These are phyloP conservation scores for Amphiura filiformis DNA, from an alignment of 35 echinoderm and acorn worm species.

Conservation along the genomic window DNA sequence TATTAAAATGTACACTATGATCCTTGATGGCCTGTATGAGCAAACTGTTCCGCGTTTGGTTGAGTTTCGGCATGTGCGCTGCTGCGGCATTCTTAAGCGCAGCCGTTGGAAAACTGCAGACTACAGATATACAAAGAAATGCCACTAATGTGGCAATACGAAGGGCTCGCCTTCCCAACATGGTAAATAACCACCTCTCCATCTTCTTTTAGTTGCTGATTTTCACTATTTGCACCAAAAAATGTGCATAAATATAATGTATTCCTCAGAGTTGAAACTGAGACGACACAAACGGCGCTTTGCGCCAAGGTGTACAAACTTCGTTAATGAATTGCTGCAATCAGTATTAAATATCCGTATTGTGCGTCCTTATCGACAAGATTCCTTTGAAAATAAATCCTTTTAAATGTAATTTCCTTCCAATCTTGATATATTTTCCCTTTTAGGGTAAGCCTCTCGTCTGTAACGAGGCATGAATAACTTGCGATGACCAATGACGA, in stretches of 20 bases:
- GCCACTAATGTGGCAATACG: neutral
- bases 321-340: neutral
- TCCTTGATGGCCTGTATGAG: neutral
- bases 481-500: too few relatives aligned
- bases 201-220: neutral
- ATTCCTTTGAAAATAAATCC: neutral
- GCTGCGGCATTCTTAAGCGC: neutral
- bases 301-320: neutral
- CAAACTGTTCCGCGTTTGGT: neutral
- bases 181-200: neutral
- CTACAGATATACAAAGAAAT: neutral
- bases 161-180: neutral
- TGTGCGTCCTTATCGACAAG: neutral
- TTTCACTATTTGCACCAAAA: neutral
- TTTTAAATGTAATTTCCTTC: neutral
- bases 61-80: neutral
- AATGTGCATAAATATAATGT: conserved; percentile 1
- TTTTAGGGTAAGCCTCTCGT: too few relatives aligned
- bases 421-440: neutral
- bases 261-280: neutral
- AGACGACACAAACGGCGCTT: neutral
- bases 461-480: too few relatives aligned
- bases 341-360: neutral
- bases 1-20: conserved; percentile 9
- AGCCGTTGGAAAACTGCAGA: neutral